Base-by-base conservation (phyloP, 2,113 vertebrate species). In the Holacanthus passer region DNA sequence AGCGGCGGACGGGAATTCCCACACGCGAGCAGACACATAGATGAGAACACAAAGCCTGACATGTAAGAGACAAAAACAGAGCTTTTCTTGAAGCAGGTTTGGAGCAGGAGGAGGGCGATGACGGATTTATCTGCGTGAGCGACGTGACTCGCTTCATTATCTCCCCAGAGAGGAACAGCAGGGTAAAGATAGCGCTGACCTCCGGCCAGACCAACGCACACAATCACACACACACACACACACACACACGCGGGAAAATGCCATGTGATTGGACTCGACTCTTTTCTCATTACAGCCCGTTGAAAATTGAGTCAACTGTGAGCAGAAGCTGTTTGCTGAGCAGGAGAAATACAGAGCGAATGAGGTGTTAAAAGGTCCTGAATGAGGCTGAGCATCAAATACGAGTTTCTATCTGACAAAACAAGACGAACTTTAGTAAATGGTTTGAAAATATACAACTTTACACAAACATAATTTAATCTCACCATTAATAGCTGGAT, bases 201-300 rank as follows among this genome's bases (percentile, higher is more conserved):
- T 74, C 45, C 35, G 24, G 50, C 65, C 35, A 37, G 35, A 8
- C n/a, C n/a, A n/a, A 59, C 37, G 24, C 53, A 0, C 35, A 53
- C 52, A 4, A n/a, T n/a, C 31, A 45, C 65, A 73, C 58, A 50
- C 22, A 56, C 41, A 53, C 27, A 45, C 20, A 64, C 14, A 16
- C 52, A 31, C 39, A 59, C 37, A 31, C 53, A 0, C 35, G 39
- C 52, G 3, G 24, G 31, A 24, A 63, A 48, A 43, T n/a, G 68
- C 39, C 72, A 83, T 16, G 53, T 67, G 73, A 85, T 43, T 63
- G 41, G 64, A 74, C 63, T 81, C 47, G 2, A 79, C 37, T 64
- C 47, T 53, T 70, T 59, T 37, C 73, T 73, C 20, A 41, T 55
- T 55, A 58, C 22, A 53, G 27, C 43, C 20, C 11, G 9, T 12